A percentile compares a stretch with the other conserved stretches of the same genome.
Evolutionary conservation across 92 coral and sea anemone genomes (phyloP).

Genomic region (Micromussa lordhowensis): DNA sequence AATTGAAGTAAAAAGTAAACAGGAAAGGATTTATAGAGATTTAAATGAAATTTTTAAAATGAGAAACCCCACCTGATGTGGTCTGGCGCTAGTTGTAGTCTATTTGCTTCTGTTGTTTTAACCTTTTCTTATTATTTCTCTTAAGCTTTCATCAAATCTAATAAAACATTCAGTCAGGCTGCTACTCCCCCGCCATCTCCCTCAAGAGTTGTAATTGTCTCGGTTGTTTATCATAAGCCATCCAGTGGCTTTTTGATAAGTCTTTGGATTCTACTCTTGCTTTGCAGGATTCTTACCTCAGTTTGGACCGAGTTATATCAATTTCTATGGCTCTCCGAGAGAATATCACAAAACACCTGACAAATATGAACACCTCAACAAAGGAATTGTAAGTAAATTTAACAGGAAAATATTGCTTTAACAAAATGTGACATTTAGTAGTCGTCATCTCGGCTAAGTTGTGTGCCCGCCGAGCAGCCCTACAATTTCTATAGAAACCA

Average conservation of each 20-base stretch:
- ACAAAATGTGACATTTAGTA: neutral
- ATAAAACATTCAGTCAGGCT: neutral
- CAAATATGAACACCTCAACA: constrained; percentile 79
- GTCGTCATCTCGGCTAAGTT: too few relatives aligned
- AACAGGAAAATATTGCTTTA: neutral
- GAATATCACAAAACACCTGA: constrained; percentile 76
- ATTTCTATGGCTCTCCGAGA: constrained; percentile 92
- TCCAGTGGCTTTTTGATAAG: neutral
- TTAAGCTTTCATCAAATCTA: too few relatives aligned
- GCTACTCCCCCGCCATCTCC: neutral
- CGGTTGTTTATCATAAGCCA: neutral
- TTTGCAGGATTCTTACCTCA: constrained; percentile 83
- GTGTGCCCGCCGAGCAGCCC: too few relatives aligned
- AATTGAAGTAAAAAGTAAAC: too few relatives aligned
- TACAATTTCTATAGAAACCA: too few relatives aligned
- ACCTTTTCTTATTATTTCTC: too few relatives aligned
- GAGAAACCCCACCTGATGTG: too few relatives aligned
- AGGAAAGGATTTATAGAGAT: too few relatives aligned
- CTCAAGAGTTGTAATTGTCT: neutral
- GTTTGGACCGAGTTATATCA: constrained; percentile 91
- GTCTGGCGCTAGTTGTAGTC: too few relatives aligned
- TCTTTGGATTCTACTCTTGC: neutral
- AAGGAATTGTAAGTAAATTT: constrained; percentile 85
- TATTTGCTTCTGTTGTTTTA: neutral
- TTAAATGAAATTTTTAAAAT: too few relatives aligned